Evolutionary conservation across 1,140 invertebrate species (phyloP), one percentile per base, ranked within the genome.

Genomic region (Cherax destructor): DNA sequence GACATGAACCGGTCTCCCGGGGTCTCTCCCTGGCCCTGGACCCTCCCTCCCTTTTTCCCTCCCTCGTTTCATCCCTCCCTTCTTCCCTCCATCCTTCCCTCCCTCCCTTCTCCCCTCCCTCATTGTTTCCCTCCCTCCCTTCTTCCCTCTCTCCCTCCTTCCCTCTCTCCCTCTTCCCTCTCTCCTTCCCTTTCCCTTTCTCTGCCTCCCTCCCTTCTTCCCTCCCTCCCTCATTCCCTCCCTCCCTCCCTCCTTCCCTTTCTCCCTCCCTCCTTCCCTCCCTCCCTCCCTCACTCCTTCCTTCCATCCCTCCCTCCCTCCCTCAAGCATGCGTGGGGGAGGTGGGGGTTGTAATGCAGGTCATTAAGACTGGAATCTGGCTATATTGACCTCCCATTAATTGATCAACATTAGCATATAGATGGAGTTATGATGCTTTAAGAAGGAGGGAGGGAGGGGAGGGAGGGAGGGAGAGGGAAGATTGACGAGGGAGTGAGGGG

Each of bases 351-450:
- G 1, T 56, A 9, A 56, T 56, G 52, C 52, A 10, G 52, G 52
- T 56, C 13, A 56, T 56, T 9, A 9, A 13, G 52, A 13, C 52
- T 1, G 52, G 52, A 56, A 13, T 56, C 52, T 41, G 30, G 13
- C 6, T 56, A 13, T 65, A 18, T 18, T 65, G 61, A 65, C 13
- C 61, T 18, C 18, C 21, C 61, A 65, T 88, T 88, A 88, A 88
- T 88, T 88, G 86, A 59, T 79, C 52, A 81, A 30, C 52, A 80
- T 88, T 88, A 88, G 77, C 86, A 88, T 87, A 88, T 88, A 88
- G 86, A 88, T 87, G 86, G 80, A 88, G 86, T 79, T 88, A 80
- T 88, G 77, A 81, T 79, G 80, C 16, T 16, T 16, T 4, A 21
- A 18, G 61, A 21, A 18, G 24, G 77, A 21, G 74, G 16, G 56